phyloP scores from a whole-genome alignment of 2,888 invertebrate species.

The Amphipyra tragopoginis region DNA sequence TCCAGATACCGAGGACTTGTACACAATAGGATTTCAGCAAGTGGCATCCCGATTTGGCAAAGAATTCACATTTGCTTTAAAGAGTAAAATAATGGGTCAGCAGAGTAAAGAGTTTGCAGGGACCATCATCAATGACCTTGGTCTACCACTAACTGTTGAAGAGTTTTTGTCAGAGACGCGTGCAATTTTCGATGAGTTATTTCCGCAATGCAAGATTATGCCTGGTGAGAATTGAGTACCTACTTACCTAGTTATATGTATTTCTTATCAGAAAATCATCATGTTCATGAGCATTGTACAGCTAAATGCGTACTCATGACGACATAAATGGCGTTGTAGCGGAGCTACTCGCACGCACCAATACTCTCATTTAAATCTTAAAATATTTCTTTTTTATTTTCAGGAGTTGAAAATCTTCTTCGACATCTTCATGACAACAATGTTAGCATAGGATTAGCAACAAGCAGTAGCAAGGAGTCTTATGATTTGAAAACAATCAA shows the following conservation, averaged over 20 bases:
- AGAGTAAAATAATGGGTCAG: constrained; percentile 93
- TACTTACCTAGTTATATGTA: no score
- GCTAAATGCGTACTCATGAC: no score
- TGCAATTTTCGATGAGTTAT: constrained; percentile 88
- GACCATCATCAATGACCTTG: constrained; percentile 89
- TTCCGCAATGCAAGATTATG: constrained; percentile 91
- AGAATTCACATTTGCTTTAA: constrained; percentile 94
- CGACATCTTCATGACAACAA: constrained; percentile 92
- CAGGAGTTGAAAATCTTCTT: constrained; percentile 94
- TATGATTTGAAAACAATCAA: constrained; percentile 92
- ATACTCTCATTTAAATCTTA: neutral
- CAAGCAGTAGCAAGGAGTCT: constrained; percentile 94
- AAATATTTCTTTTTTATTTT: constrained; percentile 10
- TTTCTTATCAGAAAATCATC: no score
- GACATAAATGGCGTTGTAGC: no score
- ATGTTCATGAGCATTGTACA: no score
- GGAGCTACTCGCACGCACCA: neutral
- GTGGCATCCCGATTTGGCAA: constrained; percentile 92
- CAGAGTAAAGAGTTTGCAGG: constrained; percentile 91
- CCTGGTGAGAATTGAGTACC: constrained; percentile 89
- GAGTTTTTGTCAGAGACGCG: constrained; percentile 91
- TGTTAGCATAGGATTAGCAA: constrained; percentile 96
- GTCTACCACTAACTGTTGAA: constrained; percentile 91
- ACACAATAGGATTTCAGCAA: constrained; percentile 93
- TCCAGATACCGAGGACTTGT: constrained; percentile 95